Percentiles rank a stretch among this genome's conserved stretches.
Conservation (phyloP, 2,113 vertebrate genomes). For the Lanius collurio region DNA sequence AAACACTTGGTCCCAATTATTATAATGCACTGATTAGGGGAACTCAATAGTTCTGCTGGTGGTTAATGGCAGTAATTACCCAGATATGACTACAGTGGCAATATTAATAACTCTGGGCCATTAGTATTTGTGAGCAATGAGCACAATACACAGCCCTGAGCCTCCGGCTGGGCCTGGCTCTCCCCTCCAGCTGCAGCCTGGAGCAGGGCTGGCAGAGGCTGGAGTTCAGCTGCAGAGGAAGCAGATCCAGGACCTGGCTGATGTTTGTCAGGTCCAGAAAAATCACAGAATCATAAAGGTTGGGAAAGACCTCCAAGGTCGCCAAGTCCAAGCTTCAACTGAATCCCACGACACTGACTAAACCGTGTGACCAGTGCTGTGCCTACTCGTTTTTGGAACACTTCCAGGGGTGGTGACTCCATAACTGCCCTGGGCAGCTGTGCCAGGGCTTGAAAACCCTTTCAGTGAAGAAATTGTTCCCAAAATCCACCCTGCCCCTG, state of each 20-base stretch:
- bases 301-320: background rate
- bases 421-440: background rate
- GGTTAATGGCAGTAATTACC: constrained; percentile 67
- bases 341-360: background rate
- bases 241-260: background rate
- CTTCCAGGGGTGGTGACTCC: background rate
- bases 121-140: constrained; percentile 68
- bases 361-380: background rate
- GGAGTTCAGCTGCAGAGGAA: background rate
- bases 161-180: background rate
- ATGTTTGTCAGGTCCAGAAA: background rate
- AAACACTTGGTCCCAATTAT: constrained; percentile 69
- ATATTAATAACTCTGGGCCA: constrained; percentile 68
- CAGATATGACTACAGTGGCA: constrained; percentile 61
- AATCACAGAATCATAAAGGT: background rate
- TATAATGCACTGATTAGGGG: constrained; percentile 67
- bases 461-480: background rate
- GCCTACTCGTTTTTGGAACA: fast-evolving
- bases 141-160: constrained; percentile 22
- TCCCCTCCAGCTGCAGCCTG: background rate
- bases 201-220: background rate
- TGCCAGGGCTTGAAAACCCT: no score
- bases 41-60: constrained; percentile 69
- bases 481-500: fast-evolving
- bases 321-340: background rate